Conservation (phyloP, 2,888 invertebrate genomes). For the Lutraria lutraria region DNA sequence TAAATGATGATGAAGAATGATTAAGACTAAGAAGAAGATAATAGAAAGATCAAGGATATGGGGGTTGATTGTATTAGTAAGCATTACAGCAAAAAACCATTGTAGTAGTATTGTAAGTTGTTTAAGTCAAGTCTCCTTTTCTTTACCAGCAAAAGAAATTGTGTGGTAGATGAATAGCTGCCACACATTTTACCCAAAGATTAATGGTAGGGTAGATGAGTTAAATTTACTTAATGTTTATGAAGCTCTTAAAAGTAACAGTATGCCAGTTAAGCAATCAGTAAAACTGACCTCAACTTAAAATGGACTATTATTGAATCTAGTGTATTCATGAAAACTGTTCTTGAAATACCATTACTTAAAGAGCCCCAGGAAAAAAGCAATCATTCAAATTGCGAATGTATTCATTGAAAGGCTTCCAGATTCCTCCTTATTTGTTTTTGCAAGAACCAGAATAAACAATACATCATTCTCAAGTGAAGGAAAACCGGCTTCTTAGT, state of each 20-base stretch:
- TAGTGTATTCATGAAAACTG: too few species aligned
- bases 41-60: not conserved
- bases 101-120: not conserved
- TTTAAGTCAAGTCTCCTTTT: constrained; percentile 11
- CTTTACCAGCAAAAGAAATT: not conserved
- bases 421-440: not conserved
- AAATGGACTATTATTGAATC: too few species aligned
- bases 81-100: constrained; percentile 2
- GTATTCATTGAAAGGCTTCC: not conserved
- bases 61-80: not conserved
- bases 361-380: not conserved
- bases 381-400: not conserved
- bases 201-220: not conserved
- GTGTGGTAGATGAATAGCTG: not conserved
- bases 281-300: not conserved
- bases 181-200: not conserved
- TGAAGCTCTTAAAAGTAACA: not conserved
- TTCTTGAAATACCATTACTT: not conserved
- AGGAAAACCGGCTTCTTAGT: not conserved
- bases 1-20: not conserved
- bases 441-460: not conserved
- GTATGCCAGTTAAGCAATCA: not conserved
- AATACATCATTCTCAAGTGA: not conserved
- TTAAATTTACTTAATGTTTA: not conserved
- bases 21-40: not conserved